These are phyloP conservation scores for Antrozous pallidus DNA, from an alignment of 2,797 vertebrate genomes.

Conservation along the genomic window DNA sequence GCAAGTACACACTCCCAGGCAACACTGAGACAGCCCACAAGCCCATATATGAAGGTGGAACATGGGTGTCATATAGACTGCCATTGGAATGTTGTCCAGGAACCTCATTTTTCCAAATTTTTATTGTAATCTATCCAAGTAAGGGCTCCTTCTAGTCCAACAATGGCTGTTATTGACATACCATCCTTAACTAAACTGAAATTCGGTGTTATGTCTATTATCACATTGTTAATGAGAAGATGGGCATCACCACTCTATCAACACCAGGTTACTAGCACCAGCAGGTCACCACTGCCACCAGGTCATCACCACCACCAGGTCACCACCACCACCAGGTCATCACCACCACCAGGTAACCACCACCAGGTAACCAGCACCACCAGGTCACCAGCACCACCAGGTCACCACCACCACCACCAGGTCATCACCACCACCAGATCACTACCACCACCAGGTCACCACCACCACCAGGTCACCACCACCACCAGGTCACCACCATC, in stretches of 20 bases:
- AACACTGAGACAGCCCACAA: background rate
- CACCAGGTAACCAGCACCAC: too few relatives aligned
- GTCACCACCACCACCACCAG: too few relatives aligned
- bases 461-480: too few relatives aligned
- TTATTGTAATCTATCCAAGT: background rate
- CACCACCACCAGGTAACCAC: rapidly evolving
- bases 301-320: too few relatives aligned
- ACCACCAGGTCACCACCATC: too few relatives aligned
- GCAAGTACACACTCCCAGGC: background rate
- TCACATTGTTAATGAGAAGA: background rate
- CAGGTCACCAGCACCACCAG: rapidly evolving
- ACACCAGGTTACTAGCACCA: too few relatives aligned
- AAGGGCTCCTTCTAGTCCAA: background rate
- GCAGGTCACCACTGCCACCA: background rate
- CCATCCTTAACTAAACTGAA: background rate
- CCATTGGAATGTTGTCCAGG: background rate
- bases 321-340: too few relatives aligned
- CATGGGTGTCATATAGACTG: background rate
- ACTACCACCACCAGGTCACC: too few relatives aligned
- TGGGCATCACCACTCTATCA: rapidly evolving
- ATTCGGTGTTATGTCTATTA: background rate
- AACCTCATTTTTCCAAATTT: background rate
- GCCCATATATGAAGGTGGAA: background rate
- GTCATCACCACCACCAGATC: too few relatives aligned
- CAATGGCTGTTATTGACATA: background rate